Evolutionary conservation across 2,113 vertebrate genomes (phyloP).

Genomic region (Nibea albiflora): DNA sequence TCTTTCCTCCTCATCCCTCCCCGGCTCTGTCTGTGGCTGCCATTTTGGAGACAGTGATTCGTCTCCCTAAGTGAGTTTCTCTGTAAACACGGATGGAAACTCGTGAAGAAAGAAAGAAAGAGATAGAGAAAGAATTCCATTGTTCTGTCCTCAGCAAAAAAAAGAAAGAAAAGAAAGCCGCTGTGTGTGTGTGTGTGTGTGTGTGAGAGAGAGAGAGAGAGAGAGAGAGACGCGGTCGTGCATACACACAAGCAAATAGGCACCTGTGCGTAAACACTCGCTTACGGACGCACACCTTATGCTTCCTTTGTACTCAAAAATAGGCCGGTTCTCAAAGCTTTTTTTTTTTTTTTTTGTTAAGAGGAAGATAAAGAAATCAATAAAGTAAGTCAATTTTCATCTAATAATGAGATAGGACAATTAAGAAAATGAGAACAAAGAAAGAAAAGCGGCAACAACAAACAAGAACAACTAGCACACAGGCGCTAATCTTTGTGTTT

Average conservation of each 20-base stretch:
- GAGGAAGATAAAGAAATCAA: conserved; percentile 50
- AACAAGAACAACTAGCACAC: conserved; percentile 35
- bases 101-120: neutral
- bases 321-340: conserved; percentile 9
- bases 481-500: conserved; percentile 53
- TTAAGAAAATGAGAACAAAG: conserved; percentile 58
- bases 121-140: conserved; percentile 45
- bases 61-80: conserved; percentile 69
- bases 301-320: conserved; percentile 28
- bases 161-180: neutral
- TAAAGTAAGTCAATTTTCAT: conserved; percentile 48
- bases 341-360: conserved; percentile 9
- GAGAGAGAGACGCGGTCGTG: neutral
- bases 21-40: conserved; percentile 59
- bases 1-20: conserved; percentile 49
- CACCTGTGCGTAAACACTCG: conserved; percentile 30
- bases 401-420: conserved; percentile 44
- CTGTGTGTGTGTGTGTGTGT: neutral
- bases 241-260: conserved; percentile 9
- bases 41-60: conserved; percentile 72
- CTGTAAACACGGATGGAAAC: conserved; percentile 66
- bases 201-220: neutral
- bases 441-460: conserved; percentile 33
- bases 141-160: conserved; percentile 55
- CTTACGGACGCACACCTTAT: conserved; percentile 1